Conservation (phyloP, 2,797 vertebrate species). For the Cossypha heuglini region DNA sequence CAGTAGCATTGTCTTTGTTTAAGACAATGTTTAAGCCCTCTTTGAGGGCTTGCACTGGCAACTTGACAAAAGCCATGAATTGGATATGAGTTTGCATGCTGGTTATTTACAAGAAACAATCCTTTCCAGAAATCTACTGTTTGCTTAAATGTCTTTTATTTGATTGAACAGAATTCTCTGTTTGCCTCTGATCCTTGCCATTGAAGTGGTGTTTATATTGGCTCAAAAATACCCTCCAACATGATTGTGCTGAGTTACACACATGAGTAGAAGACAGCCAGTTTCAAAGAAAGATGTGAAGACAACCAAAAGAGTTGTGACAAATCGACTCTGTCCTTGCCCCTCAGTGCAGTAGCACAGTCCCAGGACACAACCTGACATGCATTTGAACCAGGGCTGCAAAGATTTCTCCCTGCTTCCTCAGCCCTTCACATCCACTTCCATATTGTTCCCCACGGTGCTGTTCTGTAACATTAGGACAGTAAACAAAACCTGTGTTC, state of each 20-base stretch:
- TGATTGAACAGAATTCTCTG: slow-evolving; percentile 22
- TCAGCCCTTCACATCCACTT: background rate
- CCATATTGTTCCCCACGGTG: background rate
- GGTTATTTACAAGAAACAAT: background rate
- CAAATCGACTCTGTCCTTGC: background rate
- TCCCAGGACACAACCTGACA: background rate
- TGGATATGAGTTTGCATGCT: background rate
- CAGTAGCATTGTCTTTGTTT: background rate
- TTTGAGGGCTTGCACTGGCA: background rate
- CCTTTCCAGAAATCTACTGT: slow-evolving; percentile 17
- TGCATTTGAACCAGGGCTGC: background rate
- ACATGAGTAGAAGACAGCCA: background rate
- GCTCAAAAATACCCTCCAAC: background rate
- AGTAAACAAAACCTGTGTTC: background rate
- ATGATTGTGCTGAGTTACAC: background rate
- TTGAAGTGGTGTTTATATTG: slow-evolving; percentile 27
- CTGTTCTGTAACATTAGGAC: background rate
- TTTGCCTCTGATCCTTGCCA: slow-evolving; percentile 21
- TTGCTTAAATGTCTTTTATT: slow-evolving; percentile 30
- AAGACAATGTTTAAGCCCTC: too few species aligned
- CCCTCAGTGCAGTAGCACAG: fast-evolving
- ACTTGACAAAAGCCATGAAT: background rate
- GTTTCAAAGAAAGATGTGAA: background rate
- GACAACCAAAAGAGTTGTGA: background rate
- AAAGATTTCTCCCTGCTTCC: background rate